A percentile compares a stretch with the other conserved stretches of the same genome.
phyloP scores from a whole-genome alignment of 2,113 vertebrate species.

The Eira barbara region DNA sequence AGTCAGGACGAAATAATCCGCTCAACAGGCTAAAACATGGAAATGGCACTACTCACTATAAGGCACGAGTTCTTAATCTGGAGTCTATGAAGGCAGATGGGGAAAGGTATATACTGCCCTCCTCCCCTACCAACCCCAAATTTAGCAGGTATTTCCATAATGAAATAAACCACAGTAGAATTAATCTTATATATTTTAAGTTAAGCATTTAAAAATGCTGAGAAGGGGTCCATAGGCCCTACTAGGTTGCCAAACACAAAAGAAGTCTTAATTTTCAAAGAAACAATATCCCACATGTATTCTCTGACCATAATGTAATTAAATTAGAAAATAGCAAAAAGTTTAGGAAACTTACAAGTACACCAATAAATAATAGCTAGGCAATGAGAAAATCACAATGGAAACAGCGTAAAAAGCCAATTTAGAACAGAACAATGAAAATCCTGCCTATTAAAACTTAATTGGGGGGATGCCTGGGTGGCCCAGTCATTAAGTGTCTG shows the following conservation, averaged over 20 bases:
- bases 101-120: background rate
- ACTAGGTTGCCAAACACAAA: background rate
- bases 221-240: background rate
- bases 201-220: background rate
- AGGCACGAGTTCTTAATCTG: background rate
- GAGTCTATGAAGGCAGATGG: background rate
- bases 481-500: too few relatives aligned
- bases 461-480: too few relatives aligned
- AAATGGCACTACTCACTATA: background rate
- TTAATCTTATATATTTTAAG: background rate
- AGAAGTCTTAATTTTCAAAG: background rate
- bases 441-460: background rate
- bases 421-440: background rate
- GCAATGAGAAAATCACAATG: background rate
- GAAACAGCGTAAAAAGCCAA: background rate
- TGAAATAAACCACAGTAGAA: background rate
- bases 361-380: background rate
- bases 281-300: background rate
- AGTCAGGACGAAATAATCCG: background rate
- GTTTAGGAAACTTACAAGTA: background rate
- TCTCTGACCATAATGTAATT: background rate
- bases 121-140: background rate
- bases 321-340: background rate
- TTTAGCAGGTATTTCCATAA: background rate
- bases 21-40: background rate